Conservation (phyloP, 2,797 vertebrate species). For the Silurus lanzhouensis region DNA sequence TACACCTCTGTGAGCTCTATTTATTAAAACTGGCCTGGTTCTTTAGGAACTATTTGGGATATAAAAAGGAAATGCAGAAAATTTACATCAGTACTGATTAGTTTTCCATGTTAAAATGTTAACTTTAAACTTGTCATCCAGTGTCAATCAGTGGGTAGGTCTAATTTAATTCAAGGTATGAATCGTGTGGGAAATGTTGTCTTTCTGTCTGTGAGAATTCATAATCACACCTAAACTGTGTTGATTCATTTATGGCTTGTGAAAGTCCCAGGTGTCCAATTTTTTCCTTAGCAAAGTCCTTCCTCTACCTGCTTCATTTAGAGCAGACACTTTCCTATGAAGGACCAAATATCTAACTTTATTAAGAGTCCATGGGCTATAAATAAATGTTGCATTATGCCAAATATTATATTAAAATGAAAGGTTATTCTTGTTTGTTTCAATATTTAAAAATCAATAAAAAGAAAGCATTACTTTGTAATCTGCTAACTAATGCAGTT, state of each 20-base stretch:
- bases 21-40: neutral
- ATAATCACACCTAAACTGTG: neutral
- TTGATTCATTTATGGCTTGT: neutral
- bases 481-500: no score
- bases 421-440: no score
- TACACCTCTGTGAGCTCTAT: neutral
- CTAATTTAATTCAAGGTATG: neutral
- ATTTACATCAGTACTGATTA: neutral
- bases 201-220: constrained; percentile 4
- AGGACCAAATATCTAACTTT: no score
- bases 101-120: neutral
- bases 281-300: neutral
- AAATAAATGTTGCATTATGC: no score
- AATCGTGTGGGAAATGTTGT: neutral
- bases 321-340: no score
- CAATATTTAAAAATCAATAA: no score
- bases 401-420: no score
- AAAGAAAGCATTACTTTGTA: no score
- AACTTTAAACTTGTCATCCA: neutral
- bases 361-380: no score
- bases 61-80: constrained; percentile 1
- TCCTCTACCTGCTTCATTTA: constrained; percentile 27
- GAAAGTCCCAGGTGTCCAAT: neutral
- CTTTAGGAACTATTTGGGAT: neutral
- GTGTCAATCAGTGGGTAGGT: neutral